These are phyloP conservation scores for Hydractinia echinata DNA, from an alignment of 30 jellyfish, hydroid and myxozoan species.

Conservation along the genomic window DNA sequence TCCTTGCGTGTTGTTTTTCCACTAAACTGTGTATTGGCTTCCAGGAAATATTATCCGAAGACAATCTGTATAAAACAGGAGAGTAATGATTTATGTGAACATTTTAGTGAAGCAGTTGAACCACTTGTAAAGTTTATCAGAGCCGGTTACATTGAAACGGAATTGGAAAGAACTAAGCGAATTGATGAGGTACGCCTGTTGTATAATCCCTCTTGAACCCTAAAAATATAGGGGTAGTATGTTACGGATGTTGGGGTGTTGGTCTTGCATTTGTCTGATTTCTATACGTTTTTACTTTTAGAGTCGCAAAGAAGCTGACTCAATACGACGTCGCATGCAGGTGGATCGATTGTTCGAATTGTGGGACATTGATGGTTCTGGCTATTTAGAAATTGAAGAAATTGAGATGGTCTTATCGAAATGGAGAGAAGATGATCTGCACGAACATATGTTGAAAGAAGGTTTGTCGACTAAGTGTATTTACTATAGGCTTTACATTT, in stretches of 20 bases:
- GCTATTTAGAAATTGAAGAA: conserved; percentile 70
- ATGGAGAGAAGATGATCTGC: conserved; percentile 77
- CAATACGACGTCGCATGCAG: conserved; percentile 66
- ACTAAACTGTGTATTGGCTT: no score
- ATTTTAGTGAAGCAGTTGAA: conserved; percentile 58
- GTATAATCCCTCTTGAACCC: neutral
- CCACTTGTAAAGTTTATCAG: conserved; percentile 56
- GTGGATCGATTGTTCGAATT: conserved; percentile 76
- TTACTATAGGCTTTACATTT: no score
- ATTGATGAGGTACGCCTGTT: conserved; percentile 42
- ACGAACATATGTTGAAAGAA: conserved; percentile 22
- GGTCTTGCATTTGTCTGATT: neutral
- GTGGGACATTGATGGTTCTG: conserved; percentile 95
- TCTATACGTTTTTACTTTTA: neutral
- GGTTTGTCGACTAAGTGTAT: no score
- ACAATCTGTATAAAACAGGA: no score
- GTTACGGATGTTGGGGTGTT: neutral
- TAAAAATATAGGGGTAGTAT: conserved; percentile 5
- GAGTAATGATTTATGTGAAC: neutral
- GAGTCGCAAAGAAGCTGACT: conserved; percentile 72
- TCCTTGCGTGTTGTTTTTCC: no score
- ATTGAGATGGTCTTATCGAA: conserved; percentile 70
- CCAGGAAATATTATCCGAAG: no score
- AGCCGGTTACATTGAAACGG: conserved; percentile 85
- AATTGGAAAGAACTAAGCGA: conserved; percentile 59